Percentiles rank a stretch among this genome's conserved stretches.
Conservation (phyloP, 2,113 vertebrate genomes). For the Antechinus stuartii region DNA sequence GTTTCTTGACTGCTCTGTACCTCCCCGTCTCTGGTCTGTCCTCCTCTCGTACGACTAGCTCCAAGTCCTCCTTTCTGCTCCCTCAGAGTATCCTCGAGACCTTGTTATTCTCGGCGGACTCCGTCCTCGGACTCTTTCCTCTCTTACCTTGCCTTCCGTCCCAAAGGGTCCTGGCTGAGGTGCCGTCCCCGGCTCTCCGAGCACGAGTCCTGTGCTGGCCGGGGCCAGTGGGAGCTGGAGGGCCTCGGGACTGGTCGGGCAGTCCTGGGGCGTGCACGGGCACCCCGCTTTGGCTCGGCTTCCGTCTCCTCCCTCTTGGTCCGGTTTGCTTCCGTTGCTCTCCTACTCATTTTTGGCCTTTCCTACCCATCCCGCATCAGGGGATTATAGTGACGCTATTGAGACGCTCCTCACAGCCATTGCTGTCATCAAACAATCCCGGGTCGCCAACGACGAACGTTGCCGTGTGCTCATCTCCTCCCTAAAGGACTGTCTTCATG, state of each 20-base stretch:
- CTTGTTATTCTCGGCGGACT: not conserved
- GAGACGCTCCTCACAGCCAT: slow-evolving; percentile 96
- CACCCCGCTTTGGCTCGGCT: slow-evolving; percentile 7
- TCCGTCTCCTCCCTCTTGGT: slow-evolving; percentile 9
- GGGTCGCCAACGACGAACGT: slow-evolving; percentile 92
- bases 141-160: not conserved
- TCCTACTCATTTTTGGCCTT: slow-evolving; percentile 60
- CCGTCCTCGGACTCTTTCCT: not conserved
- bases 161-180: not conserved
- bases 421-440: slow-evolving; percentile 96
- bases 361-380: slow-evolving; percentile 77
- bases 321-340: slow-evolving; percentile 7
- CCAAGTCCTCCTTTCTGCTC: not conserved
- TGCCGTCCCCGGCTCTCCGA: not conserved
- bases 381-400: slow-evolving; percentile 92
- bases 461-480: slow-evolving; percentile 95
- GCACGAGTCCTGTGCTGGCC: not conserved
- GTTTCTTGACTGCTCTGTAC: not conserved
- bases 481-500: slow-evolving; percentile 95
- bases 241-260: not conserved
- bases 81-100: not conserved
- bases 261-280: not conserved
- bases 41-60: not conserved
- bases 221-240: slow-evolving; percentile 24
- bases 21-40: not conserved